Evolutionary conservation across 2,797 vertebrate genomes (phyloP), one percentile per base, ranked within the genome.

Genomic region (Sebastolobus altivelis): DNA sequence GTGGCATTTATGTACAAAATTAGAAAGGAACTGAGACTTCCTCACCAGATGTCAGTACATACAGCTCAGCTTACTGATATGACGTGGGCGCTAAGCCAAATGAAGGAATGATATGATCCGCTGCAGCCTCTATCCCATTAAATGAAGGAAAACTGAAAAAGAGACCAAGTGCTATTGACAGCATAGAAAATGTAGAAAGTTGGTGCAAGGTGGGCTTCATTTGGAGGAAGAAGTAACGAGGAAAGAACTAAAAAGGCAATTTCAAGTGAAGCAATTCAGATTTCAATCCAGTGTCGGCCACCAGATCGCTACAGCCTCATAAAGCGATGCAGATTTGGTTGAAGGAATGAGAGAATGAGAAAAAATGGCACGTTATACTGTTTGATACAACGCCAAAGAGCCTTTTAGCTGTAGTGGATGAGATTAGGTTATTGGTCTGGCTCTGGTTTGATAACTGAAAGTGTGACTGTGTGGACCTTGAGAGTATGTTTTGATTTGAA

Each of bases 401-500:
- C 4, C 5, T 63, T 71, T 65, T 2, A 31, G 11, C 11, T 60
- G 13, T 54, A 16, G 55, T 31, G 11, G 3, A 18, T 14, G 33
- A 60, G 14, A 60, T 43, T 22, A 14, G 20, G 20, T 59, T 49
- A 14, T 60, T 65, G 5, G 2, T n/a, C 54, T 52, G 55, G 8
- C 25, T 13, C 20, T 16, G 29, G 40, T 4, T 4, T 49, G 58
- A 74, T 25, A 27, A 62, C 13, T 25, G 6, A n/a, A 60, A 29
- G 18, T 25, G 8, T 18, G 60, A 56, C 13, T 49, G 60, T 1
- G 9, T 3, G 33, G 14, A 63, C 31, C 22, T 55, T 3, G 31
- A 27, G 14, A 52, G 6, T 29, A 4, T 29, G 0, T 49, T 54
- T 22, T 25, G 0, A 22, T 2, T 6, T 43, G 5, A 14, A 43